These are phyloP conservation scores for Sander lucioperca DNA, from an alignment of 2,113 vertebrate species.

Conservation along the genomic window DNA sequence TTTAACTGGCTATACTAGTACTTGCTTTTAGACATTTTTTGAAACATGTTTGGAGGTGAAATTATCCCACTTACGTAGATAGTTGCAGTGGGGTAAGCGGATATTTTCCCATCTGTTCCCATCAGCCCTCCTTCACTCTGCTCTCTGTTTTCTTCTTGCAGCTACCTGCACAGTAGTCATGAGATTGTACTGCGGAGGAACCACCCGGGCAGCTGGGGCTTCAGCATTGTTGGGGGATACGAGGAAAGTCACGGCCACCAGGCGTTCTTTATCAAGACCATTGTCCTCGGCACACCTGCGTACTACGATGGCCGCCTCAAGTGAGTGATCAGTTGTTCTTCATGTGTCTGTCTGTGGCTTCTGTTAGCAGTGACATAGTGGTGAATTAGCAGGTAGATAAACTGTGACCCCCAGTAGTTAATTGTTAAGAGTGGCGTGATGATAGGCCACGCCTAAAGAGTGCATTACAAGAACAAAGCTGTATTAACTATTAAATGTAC, in stretches of 20 bases:
- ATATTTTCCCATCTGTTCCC: too few species aligned
- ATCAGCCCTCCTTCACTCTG: neutral
- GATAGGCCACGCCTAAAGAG: neutral
- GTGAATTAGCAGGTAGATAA: conserved; percentile 19
- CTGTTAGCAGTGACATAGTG: neutral
- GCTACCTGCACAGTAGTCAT: conserved; percentile 94
- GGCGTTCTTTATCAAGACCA: conserved; percentile 99
- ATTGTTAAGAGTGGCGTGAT: conserved; percentile 15
- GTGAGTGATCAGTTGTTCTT: conserved; percentile 83
- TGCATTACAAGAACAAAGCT: neutral
- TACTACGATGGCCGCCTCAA: conserved; percentile 98
- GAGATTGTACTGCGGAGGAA: conserved; percentile 95
- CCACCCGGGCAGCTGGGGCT: conserved; percentile 97
- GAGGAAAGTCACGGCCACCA: conserved; percentile 98
- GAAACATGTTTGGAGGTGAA: too few species aligned
- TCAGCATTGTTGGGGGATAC: conserved; percentile 97
- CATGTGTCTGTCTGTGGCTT: conserved; percentile 15
- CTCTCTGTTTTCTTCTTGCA: conserved; percentile 59
- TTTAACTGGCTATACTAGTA: too few species aligned
- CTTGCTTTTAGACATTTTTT: too few species aligned
- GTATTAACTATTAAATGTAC: neutral
- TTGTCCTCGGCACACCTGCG: conserved; percentile 96
- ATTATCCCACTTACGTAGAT: too few species aligned
- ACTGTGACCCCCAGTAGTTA: conserved; percentile 6
- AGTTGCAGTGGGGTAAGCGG: too few species aligned